A percentile compares a stretch with the other conserved stretches of the same genome.
Conservation (phyloP, 2,888 invertebrate species). For the Abrostola triplasia region DNA sequence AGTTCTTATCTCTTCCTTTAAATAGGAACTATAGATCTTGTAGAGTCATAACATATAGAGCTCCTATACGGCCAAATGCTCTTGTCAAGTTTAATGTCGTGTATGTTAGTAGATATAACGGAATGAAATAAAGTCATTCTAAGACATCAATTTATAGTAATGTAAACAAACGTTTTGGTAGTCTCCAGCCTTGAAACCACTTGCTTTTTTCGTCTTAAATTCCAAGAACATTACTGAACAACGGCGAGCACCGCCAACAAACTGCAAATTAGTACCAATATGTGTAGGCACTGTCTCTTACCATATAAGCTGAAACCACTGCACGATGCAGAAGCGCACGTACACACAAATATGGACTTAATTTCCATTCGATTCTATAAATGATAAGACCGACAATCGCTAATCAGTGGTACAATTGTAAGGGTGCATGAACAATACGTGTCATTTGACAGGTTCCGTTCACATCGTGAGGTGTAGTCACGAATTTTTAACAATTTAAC, state of each 20-base stretch:
- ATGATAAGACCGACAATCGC: slow-evolving; percentile 48
- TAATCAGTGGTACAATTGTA: slow-evolving; percentile 43
- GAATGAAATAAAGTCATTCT: too few species aligned
- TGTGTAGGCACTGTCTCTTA: slow-evolving; percentile 34
- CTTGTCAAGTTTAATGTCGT: too few species aligned
- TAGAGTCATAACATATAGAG: too few species aligned
- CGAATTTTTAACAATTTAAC: slow-evolving; percentile 63
- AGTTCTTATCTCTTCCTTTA: not conserved
- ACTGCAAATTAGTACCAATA: slow-evolving; percentile 45
- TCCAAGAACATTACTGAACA: slow-evolving; percentile 12
- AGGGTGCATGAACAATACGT: slow-evolving; percentile 52
- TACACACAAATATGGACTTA: slow-evolving; percentile 39
- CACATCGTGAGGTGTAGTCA: slow-evolving; percentile 72
- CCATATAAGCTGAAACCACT: slow-evolving; percentile 40
- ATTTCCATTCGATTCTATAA: slow-evolving; percentile 32
- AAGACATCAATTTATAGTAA: too few species aligned
- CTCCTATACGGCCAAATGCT: too few species aligned
- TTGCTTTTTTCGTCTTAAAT: slow-evolving; percentile 25
- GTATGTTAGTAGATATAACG: too few species aligned
- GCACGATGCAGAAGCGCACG: slow-evolving; percentile 25
- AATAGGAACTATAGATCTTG: not conserved
- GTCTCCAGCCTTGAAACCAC: too few species aligned
- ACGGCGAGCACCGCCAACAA: slow-evolving; percentile 33
- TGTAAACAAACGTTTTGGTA: too few species aligned
- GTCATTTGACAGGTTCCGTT: slow-evolving; percentile 53